Conservation (phyloP, 2,797 vertebrate genomes). For the Danionella dracula region DNA sequence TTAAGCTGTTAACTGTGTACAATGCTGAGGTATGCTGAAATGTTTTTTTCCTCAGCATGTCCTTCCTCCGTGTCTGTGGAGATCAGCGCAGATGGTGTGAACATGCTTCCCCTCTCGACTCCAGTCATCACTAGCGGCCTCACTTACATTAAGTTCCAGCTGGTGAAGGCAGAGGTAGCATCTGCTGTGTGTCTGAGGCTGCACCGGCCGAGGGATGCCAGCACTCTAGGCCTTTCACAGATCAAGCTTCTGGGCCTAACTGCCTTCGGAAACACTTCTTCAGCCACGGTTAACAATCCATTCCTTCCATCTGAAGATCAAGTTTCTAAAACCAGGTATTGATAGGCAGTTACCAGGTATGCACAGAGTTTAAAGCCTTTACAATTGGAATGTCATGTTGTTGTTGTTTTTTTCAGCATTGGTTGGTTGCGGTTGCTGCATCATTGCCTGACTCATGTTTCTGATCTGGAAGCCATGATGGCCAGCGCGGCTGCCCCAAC, state of each 20-base stretch:
- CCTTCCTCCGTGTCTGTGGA: constrained; percentile 98
- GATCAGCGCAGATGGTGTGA: constrained; percentile 94
- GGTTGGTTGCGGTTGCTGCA: constrained; percentile 95
- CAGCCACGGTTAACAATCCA: constrained; percentile 95
- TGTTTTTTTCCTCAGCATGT: constrained; percentile 71
- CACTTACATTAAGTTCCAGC: constrained; percentile 97
- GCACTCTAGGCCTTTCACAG: constrained; percentile 92
- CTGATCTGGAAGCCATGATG: constrained; percentile 96
- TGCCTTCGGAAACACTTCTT: constrained; percentile 95
- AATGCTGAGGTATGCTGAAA: too few relatives aligned
- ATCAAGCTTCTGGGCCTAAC: constrained; percentile 95
- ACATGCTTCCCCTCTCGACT: constrained; percentile 95
- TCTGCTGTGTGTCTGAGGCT: constrained; percentile 93
- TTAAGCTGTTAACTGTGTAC: too few relatives aligned
- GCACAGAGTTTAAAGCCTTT: too few relatives aligned
- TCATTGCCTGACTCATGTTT: constrained; percentile 96
- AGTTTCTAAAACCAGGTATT: constrained; percentile 96
- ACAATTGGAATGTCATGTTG: background rate
- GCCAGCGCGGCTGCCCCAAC: constrained; percentile 95
- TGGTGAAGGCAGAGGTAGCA: constrained; percentile 95
- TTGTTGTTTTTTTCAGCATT: constrained; percentile 72
- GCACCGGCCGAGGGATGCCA: constrained; percentile 93
- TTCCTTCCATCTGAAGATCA: constrained; percentile 98
- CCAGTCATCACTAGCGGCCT: constrained; percentile 94
- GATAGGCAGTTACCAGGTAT: too few relatives aligned